Base-by-base conservation (phyloP, 2,797 vertebrate genomes). In the Chromobotia macracanthus region DNA sequence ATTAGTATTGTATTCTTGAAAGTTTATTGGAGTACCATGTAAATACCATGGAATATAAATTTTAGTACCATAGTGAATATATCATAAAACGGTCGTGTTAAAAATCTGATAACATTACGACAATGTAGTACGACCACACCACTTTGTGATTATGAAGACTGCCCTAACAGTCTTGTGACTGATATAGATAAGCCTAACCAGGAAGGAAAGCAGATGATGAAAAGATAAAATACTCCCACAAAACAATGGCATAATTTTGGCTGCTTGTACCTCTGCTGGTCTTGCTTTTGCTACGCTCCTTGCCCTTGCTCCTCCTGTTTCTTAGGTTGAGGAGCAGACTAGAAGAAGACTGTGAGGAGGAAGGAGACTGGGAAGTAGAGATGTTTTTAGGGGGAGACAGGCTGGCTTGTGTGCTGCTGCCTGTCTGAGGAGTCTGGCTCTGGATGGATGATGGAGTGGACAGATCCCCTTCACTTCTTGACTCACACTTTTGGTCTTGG, bases 221-320 rank as follows among this genome's bases (percentile, higher is more conserved):
- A 64, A 46, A 46, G 5, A 31, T 25, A 28, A 31, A 67, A 23
- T 67, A 44, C 41, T 44, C 58, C 9, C 31, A 51, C 15, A 44
- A 35, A 28, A n/a, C n/a, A 44, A 35, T 5, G 41, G 46, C 50
- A 25, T n/a, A n/a, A 25, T 18, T 10, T n/a, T 63, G 44, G 3
- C 41, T n/a, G 12, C 12, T 10, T 85, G 88, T 90, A 93, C 92
- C 92, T 87, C 91, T 92, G 53, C 60, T 71, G 38, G 70, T 88
- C 85, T 85, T 88, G 77, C 61, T 82, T 68, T 84, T 81, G 78
- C 72, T 81, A 68, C 76, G 89, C 38, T 90, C 91, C 89, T 93
- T 94, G 79, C 88, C 91, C 87, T 94, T 94, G 80, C 82, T 82
- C 84, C 91, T 91, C 83, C 77, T 90, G 89, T 92, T 89, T 87